Evolutionary conservation across 2,797 vertebrate species (phyloP).

Genomic region (Oreochromis grahami): DNA sequence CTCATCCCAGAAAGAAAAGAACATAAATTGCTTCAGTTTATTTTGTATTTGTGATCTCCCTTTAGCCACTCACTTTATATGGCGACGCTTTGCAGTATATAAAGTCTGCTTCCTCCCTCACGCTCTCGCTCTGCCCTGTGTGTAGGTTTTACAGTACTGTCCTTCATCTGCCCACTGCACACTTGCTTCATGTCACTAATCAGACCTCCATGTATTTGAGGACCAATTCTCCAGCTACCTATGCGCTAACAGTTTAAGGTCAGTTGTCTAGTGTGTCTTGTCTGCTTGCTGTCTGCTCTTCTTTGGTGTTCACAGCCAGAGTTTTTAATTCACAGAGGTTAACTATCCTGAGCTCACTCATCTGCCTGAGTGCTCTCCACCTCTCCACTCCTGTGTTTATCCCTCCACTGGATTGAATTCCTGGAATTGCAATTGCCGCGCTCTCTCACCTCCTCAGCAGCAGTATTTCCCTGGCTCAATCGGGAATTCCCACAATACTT

Average conservation of each 20-base stretch:
- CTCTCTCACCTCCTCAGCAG: background rate
- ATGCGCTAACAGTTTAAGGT: background rate
- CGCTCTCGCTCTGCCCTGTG: background rate
- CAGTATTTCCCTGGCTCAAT: background rate
- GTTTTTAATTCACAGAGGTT: background rate
- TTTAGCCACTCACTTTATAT: no score
- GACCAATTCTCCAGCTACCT: background rate
- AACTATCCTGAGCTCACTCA: background rate
- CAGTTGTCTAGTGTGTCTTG: background rate
- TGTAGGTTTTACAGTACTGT: background rate
- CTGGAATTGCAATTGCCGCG: background rate
- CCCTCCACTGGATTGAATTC: background rate
- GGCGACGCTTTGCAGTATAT: background rate
- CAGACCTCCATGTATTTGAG: background rate
- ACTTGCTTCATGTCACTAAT: background rate
- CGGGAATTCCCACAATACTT: background rate
- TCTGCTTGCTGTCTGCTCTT: background rate
- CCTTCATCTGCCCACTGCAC: background rate
- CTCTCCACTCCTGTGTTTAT: background rate
- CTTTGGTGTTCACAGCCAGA: background rate
- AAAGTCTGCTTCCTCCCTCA: background rate
- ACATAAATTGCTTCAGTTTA: background rate
- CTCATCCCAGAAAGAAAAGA: background rate
- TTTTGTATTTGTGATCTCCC: background rate
- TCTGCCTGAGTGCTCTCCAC: background rate